Conservation (phyloP, 2,797 vertebrate species). For the Phrynocephalus vlangalii region DNA sequence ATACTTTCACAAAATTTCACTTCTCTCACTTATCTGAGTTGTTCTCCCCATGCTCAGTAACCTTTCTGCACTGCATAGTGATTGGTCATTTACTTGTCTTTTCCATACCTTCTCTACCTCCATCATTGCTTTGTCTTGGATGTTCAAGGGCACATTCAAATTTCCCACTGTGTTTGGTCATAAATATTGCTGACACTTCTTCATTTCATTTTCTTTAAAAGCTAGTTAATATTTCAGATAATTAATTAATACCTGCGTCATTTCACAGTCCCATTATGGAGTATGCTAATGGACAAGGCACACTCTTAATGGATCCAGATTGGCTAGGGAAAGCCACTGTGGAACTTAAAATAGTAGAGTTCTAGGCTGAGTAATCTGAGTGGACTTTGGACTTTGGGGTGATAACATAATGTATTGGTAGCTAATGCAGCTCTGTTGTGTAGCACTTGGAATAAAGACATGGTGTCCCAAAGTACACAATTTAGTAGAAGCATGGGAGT, state of each 20-base stretch:
- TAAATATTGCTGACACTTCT: slow-evolving; percentile 60
- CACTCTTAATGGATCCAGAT: slow-evolving; percentile 53
- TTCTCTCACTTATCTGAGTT: neutral
- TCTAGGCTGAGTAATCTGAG: slow-evolving; percentile 62
- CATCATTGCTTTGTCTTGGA: slow-evolving; percentile 28
- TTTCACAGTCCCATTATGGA: slow-evolving; percentile 64
- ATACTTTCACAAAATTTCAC: neutral
- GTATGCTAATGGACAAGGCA: slow-evolving; percentile 62
- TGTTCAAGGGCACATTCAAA: slow-evolving; percentile 64
- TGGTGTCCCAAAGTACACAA: slow-evolving; percentile 40
- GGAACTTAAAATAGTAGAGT: slow-evolving; percentile 59
- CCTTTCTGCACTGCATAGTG: neutral
- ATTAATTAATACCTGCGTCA: slow-evolving; percentile 60
- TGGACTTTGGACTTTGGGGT: slow-evolving; percentile 55
- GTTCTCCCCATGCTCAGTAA: neutral
- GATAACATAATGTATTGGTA: slow-evolving; percentile 51
- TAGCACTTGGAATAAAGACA: slow-evolving; percentile 49
- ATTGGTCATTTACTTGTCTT: neutral
- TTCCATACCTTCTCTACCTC: neutral
- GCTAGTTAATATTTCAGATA: slow-evolving; percentile 65
- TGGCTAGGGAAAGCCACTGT: slow-evolving; percentile 30
- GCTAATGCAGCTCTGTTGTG: slow-evolving; percentile 45
- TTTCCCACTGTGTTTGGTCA: slow-evolving; percentile 41
- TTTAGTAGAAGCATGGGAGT: slow-evolving; percentile 40
- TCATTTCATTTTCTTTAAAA: slow-evolving; percentile 64